Conservation (phyloP, 2,113 vertebrate genomes). For the Motacilla tschutschensis region DNA sequence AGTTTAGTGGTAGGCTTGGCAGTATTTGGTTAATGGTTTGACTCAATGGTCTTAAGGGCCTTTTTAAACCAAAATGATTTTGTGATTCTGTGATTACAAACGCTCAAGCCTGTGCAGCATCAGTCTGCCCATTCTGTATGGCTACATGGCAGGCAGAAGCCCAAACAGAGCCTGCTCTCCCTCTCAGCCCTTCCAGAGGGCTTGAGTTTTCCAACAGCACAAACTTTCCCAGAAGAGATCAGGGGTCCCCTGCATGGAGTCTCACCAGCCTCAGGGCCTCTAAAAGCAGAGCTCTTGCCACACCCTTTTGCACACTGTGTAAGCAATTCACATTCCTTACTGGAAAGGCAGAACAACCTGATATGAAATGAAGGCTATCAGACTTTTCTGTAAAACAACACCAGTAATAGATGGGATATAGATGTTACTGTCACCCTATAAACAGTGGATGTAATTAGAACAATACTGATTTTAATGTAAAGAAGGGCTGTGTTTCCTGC, state of each 20-base stretch:
- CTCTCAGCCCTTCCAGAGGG: not conserved
- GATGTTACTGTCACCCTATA: not conserved
- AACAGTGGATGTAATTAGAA: not conserved
- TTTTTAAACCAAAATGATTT: not conserved
- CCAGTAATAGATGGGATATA: not conserved
- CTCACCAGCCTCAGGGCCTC: not conserved
- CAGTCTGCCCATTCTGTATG: not conserved
- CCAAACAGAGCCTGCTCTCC: fast-evolving
- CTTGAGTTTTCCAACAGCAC: not conserved
- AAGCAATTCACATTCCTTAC: constrained; percentile 1
- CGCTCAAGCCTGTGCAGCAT: fast-evolving
- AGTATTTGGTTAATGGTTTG: not conserved
- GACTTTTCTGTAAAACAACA: not conserved
- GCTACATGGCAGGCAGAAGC: not conserved
- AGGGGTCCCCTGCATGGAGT: not conserved
- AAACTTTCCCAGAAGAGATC: not conserved
- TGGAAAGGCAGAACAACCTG: constrained; percentile 1
- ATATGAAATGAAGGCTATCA: not conserved
- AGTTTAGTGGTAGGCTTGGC: not conserved
- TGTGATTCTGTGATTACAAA: not conserved
- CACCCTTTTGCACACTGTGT: not conserved
- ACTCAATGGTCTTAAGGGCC: not conserved
- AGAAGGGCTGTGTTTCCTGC: not conserved
- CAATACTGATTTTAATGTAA: not conserved
- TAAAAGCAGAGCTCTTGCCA: not conserved